Conservation (phyloP, 2,888 invertebrate genomes). For the Callyntrura sp. region DNA sequence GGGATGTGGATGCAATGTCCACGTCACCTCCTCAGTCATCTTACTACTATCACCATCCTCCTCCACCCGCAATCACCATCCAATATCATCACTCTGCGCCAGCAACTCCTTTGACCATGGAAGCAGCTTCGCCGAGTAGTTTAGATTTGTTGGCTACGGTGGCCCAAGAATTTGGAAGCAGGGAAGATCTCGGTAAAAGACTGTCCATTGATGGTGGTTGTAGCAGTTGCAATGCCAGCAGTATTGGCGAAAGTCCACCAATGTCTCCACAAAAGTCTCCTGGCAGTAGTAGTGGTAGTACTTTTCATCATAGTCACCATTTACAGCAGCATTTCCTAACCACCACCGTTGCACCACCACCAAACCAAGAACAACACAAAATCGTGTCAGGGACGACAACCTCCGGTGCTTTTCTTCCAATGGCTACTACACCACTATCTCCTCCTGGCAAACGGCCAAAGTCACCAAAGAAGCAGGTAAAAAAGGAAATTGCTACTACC, state of each 20-base stretch:
- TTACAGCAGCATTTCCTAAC: conserved; percentile 3
- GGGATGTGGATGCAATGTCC: conserved; percentile 46
- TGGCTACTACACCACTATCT: neutral
- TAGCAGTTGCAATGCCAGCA: conserved; percentile 65
- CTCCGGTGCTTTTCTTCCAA: neutral
- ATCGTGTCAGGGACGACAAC: neutral
- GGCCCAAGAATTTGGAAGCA: conserved; percentile 82
- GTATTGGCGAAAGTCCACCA: conserved; percentile 75
- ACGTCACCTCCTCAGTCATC: conserved; percentile 1
- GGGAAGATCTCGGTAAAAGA: conserved; percentile 78
- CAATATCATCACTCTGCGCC: conserved; percentile 73
- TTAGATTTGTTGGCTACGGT: conserved; percentile 83
- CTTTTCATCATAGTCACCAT: conserved; percentile 28
- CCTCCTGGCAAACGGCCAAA: conserved; percentile 31
- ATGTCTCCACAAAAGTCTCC: conserved; percentile 65
- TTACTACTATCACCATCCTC: neutral
- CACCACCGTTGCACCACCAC: neutral
- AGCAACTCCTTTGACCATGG: conserved; percentile 63
- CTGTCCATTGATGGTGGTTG: conserved; percentile 68
- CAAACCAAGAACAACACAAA: neutral
- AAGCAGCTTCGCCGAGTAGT: conserved; percentile 63
- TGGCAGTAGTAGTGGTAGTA: neutral
- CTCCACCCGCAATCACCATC: conserved; percentile 70
- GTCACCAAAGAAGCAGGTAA: conserved; percentile 21
- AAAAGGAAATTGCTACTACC: neutral